These are phyloP conservation scores for Drosophila cardini DNA, from an alignment of 1,140 invertebrate genomes.

Conservation along the genomic window DNA sequence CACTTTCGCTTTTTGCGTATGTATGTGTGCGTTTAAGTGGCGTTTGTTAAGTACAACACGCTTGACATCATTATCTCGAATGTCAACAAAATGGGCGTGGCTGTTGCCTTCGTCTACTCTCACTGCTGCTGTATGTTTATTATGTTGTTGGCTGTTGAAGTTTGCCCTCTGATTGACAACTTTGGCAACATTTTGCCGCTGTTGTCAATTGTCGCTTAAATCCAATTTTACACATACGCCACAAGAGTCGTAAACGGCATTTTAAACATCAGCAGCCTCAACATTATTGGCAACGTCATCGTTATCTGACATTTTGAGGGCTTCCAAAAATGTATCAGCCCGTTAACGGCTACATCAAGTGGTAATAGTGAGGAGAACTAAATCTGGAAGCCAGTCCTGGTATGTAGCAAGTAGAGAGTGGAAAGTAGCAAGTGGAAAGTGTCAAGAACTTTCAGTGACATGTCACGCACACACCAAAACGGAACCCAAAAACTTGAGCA, in stretches of 20 bases:
- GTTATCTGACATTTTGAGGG: conserved; percentile 72
- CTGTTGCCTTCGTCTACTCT: conserved; percentile 9
- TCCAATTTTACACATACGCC: conserved; percentile 72
- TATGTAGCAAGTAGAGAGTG: background rate
- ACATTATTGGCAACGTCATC: conserved; percentile 74
- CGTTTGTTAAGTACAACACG: conserved; percentile 76
- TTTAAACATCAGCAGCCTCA: conserved; percentile 54
- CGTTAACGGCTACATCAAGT: conserved; percentile 48
- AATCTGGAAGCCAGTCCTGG: background rate
- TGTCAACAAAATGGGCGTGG: conserved; percentile 65
- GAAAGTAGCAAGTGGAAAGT: conserved; percentile 12
- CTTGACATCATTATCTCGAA: conserved; percentile 79
- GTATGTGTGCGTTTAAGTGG: conserved; percentile 65
- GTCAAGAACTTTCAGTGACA: conserved; percentile 38
- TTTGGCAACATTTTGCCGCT: conserved; percentile 61
- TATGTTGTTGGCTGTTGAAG: conserved; percentile 55
- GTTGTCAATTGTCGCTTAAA: conserved; percentile 80
- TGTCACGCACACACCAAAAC: conserved; percentile 44
- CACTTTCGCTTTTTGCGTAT: background rate
- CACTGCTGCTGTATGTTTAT: conserved; percentile 46
- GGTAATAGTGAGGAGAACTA: conserved; percentile 6
- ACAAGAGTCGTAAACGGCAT: conserved; percentile 40
- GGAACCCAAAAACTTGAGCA: conserved; percentile 20
- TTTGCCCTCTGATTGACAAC: conserved; percentile 71
- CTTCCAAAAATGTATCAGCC: conserved; percentile 51